phyloP scores from a whole-genome alignment of 2,888 invertebrate species.

The Hirudinaria manillensis region DNA sequence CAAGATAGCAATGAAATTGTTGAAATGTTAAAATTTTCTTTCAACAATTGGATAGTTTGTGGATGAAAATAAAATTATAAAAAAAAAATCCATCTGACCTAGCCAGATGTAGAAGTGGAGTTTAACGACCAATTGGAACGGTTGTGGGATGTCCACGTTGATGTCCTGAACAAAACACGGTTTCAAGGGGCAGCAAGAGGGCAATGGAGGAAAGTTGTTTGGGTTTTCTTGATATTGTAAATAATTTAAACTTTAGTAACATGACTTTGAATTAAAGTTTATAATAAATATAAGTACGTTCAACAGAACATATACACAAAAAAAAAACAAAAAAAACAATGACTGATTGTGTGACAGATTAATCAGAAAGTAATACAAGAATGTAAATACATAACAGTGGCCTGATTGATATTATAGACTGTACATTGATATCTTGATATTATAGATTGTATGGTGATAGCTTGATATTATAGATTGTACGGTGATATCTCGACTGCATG shows the following conservation, averaged over 20 bases:
- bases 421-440: no score
- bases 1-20: no score
- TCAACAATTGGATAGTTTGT: neutral
- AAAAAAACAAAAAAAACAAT: neutral
- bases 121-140: constrained; percentile 22
- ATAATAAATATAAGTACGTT: neutral
- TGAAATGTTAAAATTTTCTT: no score
- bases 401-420: no score
- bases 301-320: neutral
- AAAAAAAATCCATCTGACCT: neutral
- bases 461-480: no score
- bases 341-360: neutral
- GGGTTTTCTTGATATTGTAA: neutral
- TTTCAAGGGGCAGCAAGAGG: constrained; percentile 25
- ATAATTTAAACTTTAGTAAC: neutral
- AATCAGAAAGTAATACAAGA: neutral
- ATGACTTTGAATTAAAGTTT: neutral
- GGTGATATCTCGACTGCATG: no score
- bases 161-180: constrained; percentile 31
- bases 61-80: neutral
- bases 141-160: constrained; percentile 29
- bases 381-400: no score
- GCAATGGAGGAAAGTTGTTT: constrained; percentile 31
- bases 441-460: no score
- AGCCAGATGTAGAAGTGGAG: constrained; percentile 30